A percentile compares a stretch with the other conserved stretches of the same genome.
phyloP scores from a whole-genome alignment of 1,140 invertebrate species.

The Neuroterus valhalla region DNA sequence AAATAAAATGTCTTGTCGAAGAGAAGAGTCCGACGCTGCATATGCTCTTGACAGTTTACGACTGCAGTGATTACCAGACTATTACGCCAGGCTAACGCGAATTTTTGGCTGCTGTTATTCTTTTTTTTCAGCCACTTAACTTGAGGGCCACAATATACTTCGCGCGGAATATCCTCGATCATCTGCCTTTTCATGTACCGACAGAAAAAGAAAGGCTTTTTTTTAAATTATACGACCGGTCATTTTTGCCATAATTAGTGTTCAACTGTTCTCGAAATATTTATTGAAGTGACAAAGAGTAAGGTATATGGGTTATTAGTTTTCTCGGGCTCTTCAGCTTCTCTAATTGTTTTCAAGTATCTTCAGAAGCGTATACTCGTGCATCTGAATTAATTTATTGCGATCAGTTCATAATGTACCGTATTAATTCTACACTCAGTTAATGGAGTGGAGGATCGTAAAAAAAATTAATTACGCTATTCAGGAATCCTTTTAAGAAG shows the following conservation, averaged over 20 bases:
- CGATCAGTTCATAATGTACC: too few species aligned
- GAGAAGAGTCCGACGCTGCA: conserved; percentile 3
- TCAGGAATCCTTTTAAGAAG: too few species aligned
- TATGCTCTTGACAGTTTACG: conserved; percentile 10
- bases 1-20: conserved; percentile 32
- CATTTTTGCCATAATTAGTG: conserved; percentile 13
- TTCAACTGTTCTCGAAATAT: background rate
- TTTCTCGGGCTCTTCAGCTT: background rate
- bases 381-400: too few species aligned
- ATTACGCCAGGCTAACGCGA: conserved; percentile 22
- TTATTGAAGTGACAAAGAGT: conserved; percentile 9
- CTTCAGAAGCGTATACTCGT: too few species aligned
- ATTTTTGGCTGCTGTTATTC: conserved; percentile 17
- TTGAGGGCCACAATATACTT: conserved; percentile 13
- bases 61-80: conserved; percentile 26
- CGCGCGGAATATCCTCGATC: conserved; percentile 13
- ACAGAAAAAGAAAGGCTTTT: background rate
- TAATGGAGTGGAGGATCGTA: too few species aligned
- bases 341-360: background rate
- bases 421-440: too few species aligned
- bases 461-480: too few species aligned
- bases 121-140: conserved; percentile 7
- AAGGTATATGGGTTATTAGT: conserved; percentile 13
- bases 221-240: conserved; percentile 15
- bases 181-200: background rate